Evolutionary conservation across 2,113 vertebrate genomes (phyloP), one percentile per base, ranked within the genome.

Genomic region (Tragelaphus scriptus): DNA sequence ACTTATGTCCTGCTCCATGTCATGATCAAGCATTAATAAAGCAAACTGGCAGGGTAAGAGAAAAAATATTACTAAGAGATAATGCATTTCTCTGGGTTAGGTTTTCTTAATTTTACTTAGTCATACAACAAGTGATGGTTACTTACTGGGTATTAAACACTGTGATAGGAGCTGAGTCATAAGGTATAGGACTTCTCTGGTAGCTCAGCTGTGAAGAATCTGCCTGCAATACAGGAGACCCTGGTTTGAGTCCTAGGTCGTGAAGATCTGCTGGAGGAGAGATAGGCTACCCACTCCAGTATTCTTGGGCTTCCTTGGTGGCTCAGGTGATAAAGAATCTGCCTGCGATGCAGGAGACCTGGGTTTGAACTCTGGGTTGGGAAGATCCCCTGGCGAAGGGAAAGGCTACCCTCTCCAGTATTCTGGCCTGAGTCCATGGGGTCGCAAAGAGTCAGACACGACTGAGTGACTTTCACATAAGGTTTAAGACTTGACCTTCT

Each of bases 11-110:
- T 44, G 98, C 98, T 97, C 80, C 99, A 47, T 99, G 99, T 98
- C 99, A 99, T 0, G 99, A 99, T 12, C 99, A 99, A 98, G 99
- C 99, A 14, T 98, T 99, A 95, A 98, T 99, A 90, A 99, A 98
- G 97, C 99, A 99, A 97, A 98, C 97, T 81, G 99, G 98, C 65
- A 89, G 80, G 98, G 99, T 99, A 98, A 99, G 99, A 97, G 47
- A 91, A 92, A 63, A 88, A 13, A 9, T 89, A 2, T 77, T 68
- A 79, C 9, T 97, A 81, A 21, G 89, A 96, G 7, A 9, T 36
- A 88, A 26, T 95, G 1, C 23, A 68, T 3, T 28, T 51, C 53
- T 90, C 3, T 97, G 92, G 32, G 28, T 71, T 55, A 21, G 81
- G 65, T 77, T 88, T 96, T 91, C 71, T 91, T 79, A 32, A 84